phyloP scores from a whole-genome alignment of 2,888 invertebrate genomes.

The Crepidodera aurea region DNA sequence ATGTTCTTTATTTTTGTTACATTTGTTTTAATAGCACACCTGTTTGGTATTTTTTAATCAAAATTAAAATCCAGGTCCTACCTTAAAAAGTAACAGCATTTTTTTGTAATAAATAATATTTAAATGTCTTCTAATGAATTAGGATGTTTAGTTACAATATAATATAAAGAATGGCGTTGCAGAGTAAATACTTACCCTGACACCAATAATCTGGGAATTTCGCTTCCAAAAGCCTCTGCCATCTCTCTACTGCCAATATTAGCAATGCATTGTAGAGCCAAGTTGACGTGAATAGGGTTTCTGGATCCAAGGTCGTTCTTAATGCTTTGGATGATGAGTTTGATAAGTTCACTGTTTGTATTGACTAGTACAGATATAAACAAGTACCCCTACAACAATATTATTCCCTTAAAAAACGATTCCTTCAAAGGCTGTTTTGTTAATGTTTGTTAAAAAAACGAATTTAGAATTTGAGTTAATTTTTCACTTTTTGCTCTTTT shows the following conservation, averaged over 20 bases:
- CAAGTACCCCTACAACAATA: constrained; percentile 83
- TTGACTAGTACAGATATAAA: constrained; percentile 99
- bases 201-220: constrained; percentile 97
- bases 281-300: constrained; percentile 98
- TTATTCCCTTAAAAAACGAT: constrained; percentile 16
- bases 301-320: constrained; percentile 96
- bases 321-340: constrained; percentile 98
- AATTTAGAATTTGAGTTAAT: no score
- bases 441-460: no score
- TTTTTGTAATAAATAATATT: no score
- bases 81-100: no score
- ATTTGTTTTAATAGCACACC: no score
- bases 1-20: no score
- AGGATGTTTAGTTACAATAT: no score
- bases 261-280: constrained; percentile 98
- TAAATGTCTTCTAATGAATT: no score
- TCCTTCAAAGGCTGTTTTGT: constrained; percentile 16
- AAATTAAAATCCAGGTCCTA: no score
- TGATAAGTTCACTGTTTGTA: constrained; percentile 98
- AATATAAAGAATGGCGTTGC: no score
- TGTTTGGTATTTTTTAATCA: no score
- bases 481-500: no score
- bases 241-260: constrained; percentile 99
- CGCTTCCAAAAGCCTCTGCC: constrained; percentile 99
- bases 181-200: constrained; percentile 89